Evolutionary conservation across 2,888 invertebrate genomes (phyloP).

Genomic region (Trichogramma dendrolimi): DNA sequence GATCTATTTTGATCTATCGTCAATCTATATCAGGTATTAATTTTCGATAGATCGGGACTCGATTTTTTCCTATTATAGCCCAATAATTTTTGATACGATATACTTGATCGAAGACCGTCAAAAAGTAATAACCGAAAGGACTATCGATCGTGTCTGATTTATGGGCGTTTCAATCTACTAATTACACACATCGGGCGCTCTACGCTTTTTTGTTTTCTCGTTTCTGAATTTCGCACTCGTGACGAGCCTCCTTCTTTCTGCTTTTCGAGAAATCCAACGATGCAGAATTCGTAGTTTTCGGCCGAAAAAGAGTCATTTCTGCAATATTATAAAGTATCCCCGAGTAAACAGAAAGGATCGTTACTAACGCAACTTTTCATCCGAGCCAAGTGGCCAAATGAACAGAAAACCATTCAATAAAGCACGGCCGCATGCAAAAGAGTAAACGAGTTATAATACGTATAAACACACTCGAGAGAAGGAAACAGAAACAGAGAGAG

Average conservation of each 20-base stretch:
- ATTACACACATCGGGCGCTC: slow-evolving; percentile 25
- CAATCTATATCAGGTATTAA: too few species aligned
- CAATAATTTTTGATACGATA: slow-evolving; percentile 19
- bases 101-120: slow-evolving; percentile 22
- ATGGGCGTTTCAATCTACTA: slow-evolving; percentile 27
- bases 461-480: slow-evolving; percentile 30
- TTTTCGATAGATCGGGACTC: too few species aligned
- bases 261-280: background rate
- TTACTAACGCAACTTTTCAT: too few species aligned
- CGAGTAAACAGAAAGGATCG: too few species aligned
- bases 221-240: slow-evolving; percentile 7
- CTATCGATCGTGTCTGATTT: slow-evolving; percentile 28
- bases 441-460: slow-evolving; percentile 30
- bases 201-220: slow-evolving; percentile 17
- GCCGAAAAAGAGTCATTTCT: too few species aligned
- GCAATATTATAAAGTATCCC: slow-evolving; percentile 18
- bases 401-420: slow-evolving; percentile 24
- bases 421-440: slow-evolving; percentile 23
- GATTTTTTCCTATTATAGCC: slow-evolving; percentile 20
- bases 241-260: slow-evolving; percentile 19
- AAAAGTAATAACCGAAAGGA: slow-evolving; percentile 19
- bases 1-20: too few species aligned
- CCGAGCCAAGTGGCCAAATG: too few species aligned
- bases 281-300: background rate
- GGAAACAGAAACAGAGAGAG: slow-evolving; percentile 23